phyloP scores from a whole-genome alignment of 2,797 vertebrate species.

The Apogon talboti region DNA sequence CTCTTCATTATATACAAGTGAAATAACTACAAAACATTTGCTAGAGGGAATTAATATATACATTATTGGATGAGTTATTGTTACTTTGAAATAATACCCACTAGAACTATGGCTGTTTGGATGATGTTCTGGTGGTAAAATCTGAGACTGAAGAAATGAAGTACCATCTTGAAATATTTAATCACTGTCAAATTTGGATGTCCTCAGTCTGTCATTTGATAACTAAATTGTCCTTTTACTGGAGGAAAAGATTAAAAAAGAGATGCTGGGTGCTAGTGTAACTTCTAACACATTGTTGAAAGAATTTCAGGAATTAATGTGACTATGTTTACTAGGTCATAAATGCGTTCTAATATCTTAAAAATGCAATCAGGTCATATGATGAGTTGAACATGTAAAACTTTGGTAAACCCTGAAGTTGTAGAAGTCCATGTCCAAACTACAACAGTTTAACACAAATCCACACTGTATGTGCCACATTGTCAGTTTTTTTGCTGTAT shows the following conservation, averaged over 20 bases:
- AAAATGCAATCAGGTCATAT: conserved; percentile 3
- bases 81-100: no score
- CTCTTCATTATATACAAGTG: no score
- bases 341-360: background rate
- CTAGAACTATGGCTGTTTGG: no score
- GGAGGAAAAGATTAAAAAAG: no score
- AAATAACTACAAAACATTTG: background rate
- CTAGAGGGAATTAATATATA: background rate
- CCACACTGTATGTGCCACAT: conserved; percentile 22
- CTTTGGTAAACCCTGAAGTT: conserved; percentile 46
- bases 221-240: background rate
- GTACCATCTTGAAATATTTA: no score
- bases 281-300: background rate
- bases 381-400: background rate
- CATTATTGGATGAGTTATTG: no score
- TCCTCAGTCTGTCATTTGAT: no score
- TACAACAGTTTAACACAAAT: conserved; percentile 16
- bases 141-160: no score
- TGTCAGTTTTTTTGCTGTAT: conserved; percentile 15
- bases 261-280: background rate
- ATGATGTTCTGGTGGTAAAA: no score
- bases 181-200: no score
- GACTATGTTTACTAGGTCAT: background rate
- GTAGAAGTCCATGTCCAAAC: conserved; percentile 1
- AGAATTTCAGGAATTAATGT: conserved; percentile 8